Conservation (phyloP, 2,888 invertebrate species). For the Podotricha telesiphe region DNA sequence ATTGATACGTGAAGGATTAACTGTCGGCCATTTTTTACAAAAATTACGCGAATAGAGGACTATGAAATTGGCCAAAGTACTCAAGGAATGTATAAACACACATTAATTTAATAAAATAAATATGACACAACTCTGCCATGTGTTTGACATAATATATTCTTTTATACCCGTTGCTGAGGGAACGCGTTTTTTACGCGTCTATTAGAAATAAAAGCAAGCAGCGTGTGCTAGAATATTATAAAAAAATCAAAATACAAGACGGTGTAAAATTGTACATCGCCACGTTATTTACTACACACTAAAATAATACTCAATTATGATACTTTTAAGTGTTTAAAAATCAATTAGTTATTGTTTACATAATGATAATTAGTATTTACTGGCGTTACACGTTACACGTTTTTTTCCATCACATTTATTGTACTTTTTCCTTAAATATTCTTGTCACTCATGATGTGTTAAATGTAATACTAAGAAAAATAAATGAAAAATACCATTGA, state of each 20-base stretch:
- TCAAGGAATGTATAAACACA: too few species aligned
- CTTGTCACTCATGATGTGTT: background rate
- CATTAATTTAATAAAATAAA: too few species aligned
- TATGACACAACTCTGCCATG: too few species aligned
- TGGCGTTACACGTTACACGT: constrained; percentile 19
- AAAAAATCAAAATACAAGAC: background rate
- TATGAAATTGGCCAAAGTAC: too few species aligned
- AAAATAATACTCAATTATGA: background rate
- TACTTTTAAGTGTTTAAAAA: constrained; percentile 7
- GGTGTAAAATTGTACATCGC: background rate
- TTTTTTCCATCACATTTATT: constrained; percentile 16
- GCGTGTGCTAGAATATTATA: too few species aligned
- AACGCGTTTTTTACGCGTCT: too few species aligned
- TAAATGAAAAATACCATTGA: background rate
- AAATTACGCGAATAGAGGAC: too few species aligned
- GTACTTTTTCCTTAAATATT: constrained; percentile 14
- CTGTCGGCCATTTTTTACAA: too few species aligned
- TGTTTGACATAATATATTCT: too few species aligned
- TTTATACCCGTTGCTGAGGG: too few species aligned
- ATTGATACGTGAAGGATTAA: too few species aligned
- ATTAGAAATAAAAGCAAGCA: too few species aligned
- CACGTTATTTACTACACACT: background rate
- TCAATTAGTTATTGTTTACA: constrained; percentile 27
- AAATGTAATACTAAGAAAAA: background rate
- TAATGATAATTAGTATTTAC: constrained; percentile 29